These are phyloP conservation scores for Phocoena sinus DNA, from an alignment of 2,113 vertebrate genomes.

Conservation along the genomic window DNA sequence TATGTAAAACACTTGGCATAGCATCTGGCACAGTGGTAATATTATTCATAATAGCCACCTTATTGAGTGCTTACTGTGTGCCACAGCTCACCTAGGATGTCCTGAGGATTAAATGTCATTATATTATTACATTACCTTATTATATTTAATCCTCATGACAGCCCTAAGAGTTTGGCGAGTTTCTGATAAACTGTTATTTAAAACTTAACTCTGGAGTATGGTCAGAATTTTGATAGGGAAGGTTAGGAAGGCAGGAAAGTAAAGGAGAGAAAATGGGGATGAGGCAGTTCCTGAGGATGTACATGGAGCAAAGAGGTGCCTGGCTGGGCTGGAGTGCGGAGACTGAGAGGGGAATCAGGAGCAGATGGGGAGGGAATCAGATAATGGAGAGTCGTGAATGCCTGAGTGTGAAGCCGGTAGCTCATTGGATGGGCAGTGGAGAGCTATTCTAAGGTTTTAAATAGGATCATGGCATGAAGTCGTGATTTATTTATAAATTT, in stretches of 20 bases:
- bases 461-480: not conserved
- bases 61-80: not conserved
- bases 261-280: not conserved
- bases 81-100: not conserved
- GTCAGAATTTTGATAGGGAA: not conserved
- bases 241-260: not conserved
- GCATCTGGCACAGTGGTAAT: not conserved
- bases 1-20: not conserved
- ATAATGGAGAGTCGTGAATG: not conserved
- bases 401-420: not conserved
- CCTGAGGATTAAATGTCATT: not conserved
- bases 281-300: not conserved
- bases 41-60: not conserved
- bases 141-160: not conserved
- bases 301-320: not conserved
- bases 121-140: not conserved
- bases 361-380: not conserved
- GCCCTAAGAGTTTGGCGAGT: not conserved
- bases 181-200: not conserved
- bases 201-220: not conserved
- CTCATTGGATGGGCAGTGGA: not conserved
- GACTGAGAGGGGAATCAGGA: not conserved
- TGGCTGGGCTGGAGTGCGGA: not conserved
- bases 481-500: constrained; percentile 26
- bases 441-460: not conserved